Base-by-base conservation (phyloP, 2,113 vertebrate genomes). In the Thymallus thymallus region DNA sequence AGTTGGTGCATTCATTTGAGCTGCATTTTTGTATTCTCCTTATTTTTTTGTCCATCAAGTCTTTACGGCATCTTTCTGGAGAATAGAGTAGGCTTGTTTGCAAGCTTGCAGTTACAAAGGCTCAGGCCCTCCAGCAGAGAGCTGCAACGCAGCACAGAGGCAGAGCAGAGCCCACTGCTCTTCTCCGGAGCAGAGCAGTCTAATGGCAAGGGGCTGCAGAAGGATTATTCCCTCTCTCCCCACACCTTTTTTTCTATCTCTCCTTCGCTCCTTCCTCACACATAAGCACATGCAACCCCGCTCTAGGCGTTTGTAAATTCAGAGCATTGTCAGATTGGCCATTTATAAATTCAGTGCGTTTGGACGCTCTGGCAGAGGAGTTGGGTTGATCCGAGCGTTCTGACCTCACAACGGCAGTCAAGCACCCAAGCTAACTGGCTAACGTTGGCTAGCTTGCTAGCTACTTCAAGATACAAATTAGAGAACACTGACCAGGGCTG, bases 91-190 rank as follows among this genome's bases (percentile, higher is more conserved):
- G 56, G 56, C 5, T 20, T 2, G 6, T 23, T 22, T 60, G 56
- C 56, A 60, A 23, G 20, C 56, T 60, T 60, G n/a, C n/a, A 22
- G 13, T 60, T 60, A 7, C 56, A 60, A 24, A 65, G 24, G 24
- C 32, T 45, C 3, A 67, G 41, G 67, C 41, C 51, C 6, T 72
- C 65, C 35, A 71, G 60, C 63, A 46, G 13, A 4, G 16, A 51
- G 48, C 76, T 81, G 81, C 80, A 83, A 76, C 83, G 81, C 78
- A 83, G 84, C 76, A 81, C 20, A 75, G 55, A 77, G 69, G 56
- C 29, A 73, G 69, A 75, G 76, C 63, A 30, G 45, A 30, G 62
- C 61, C 58, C 61, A 71, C 32, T 60, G 30, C 58, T 74, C 74
- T 22, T 16, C 56, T 60, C 51, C 1, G 48, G 48, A 18, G 48